These are phyloP conservation scores for Pachliopta kotzebuea DNA, from an alignment of 2,888 invertebrate genomes.

Conservation along the genomic window DNA sequence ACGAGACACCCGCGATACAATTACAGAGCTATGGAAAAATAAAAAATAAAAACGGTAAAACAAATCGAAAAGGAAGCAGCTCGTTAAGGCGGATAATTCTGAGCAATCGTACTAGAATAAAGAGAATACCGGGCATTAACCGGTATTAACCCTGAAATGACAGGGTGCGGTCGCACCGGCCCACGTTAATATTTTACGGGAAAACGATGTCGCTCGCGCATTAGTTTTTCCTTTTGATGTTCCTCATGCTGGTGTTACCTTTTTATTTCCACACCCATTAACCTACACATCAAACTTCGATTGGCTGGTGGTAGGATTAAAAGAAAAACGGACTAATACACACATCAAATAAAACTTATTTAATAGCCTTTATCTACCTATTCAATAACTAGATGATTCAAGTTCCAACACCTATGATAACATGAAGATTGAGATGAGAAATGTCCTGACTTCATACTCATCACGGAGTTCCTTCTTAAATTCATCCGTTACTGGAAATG, in stretches of 20 bases:
- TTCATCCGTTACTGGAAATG: too few relatives aligned
- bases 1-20: slow-evolving; percentile 27
- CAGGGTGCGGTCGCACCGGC: slow-evolving; percentile 55
- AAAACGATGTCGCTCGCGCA: slow-evolving; percentile 66
- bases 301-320: slow-evolving; percentile 33
- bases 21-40: slow-evolving; percentile 22
- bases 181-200: slow-evolving; percentile 72
- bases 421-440: too few relatives aligned
- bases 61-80: slow-evolving; percentile 34
- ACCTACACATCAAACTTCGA: slow-evolving; percentile 39
- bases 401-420: too few relatives aligned
- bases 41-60: slow-evolving; percentile 20
- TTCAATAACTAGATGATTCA: too few relatives aligned
- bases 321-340: neutral
- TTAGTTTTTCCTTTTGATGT: slow-evolving; percentile 77
- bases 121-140: slow-evolving; percentile 59
- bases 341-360: neutral
- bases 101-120: slow-evolving; percentile 53
- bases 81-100: slow-evolving; percentile 58
- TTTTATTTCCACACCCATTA: slow-evolving; percentile 58
- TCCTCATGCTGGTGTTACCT: slow-evolving; percentile 62
- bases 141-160: slow-evolving; percentile 67
- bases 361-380: too few relatives aligned
- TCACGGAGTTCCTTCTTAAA: too few relatives aligned
- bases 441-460: too few relatives aligned